Base-by-base conservation (phyloP, 2,113 vertebrate species). In the Crocuta crocuta region DNA sequence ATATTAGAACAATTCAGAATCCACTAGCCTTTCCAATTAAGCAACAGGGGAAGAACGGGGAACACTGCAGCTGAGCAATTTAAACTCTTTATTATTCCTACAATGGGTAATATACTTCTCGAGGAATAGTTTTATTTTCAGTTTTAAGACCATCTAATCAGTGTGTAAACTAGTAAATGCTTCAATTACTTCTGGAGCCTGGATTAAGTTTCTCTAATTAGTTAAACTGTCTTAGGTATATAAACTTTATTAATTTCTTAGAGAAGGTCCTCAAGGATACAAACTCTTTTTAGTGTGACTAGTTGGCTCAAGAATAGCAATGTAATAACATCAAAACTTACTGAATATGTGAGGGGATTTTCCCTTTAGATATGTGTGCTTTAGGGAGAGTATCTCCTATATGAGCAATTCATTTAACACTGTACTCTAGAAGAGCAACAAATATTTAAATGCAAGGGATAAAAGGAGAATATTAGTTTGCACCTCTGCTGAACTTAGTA, bases 401-500 rank as follows among this genome's bases (percentile, higher is more conserved):
- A 61, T 4, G 55, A 93, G 82, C 33, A 65, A 78, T 81, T 95
- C 48, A 71, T 91, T 21, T 61, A 98, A 96, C 61, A 95, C 0
- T 10, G 0, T 76, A 50, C 91, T 83, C 84, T 98, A 95, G 58
- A 96, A 97, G 65, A 97, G 74, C 66, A 96, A 48, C 7, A 91
- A 95, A 96, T 81, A 97, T 17, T 89, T 91, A 84, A 50, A 89
- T 68, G 45, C 93, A 95, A 89, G 85, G 55, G 45, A 66, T 93
- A 87, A 91, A 95, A 93, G 87, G 35, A 97, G 71, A 96, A 35
- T 70, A 90, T 97, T 96, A 97, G 89, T 98, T 98, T 97, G 97
- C 83, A 96, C 73, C 94, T 97, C 94, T 88, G 92, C 78, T 92
- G 0, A 78, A 92, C 12, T 80, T 93, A 98, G 87, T 71, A 96